Percentiles rank a stretch among this genome's conserved stretches.
Conservation (phyloP, 30 jellyfish, hydroid and myxozoan species). For the Pseudorhiza aurosa region DNA sequence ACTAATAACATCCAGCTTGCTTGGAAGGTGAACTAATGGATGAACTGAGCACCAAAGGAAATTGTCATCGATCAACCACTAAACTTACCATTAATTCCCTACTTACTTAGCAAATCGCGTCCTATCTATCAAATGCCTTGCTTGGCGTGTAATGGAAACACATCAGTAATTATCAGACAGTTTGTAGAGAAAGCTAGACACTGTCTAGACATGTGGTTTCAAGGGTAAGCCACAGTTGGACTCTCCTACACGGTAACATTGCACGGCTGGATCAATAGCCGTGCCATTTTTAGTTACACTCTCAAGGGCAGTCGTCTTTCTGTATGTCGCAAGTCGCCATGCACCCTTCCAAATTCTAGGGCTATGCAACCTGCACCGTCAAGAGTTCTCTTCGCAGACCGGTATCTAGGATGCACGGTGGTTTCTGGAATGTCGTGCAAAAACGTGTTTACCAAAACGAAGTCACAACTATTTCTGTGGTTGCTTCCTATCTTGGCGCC, state of each 20-base stretch:
- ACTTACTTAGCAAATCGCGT: conserved; percentile 14
- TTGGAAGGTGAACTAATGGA: background rate
- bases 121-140: conserved; percentile 5
- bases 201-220: conserved; percentile 72
- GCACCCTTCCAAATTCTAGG: too few relatives aligned
- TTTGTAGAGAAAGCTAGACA: conserved; percentile 23
- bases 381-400: too few relatives aligned
- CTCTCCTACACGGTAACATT: conserved; percentile 6
- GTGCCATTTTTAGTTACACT: background rate
- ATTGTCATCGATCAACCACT: conserved; percentile 10
- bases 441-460: too few relatives aligned
- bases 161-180: conserved; percentile 20
- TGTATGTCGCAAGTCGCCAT: too few relatives aligned
- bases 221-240: conserved; percentile 41
- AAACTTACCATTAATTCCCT: background rate
- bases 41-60: background rate
- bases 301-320: too few relatives aligned
- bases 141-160: background rate
- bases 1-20: background rate
- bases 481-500: too few relatives aligned
- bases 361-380: too few relatives aligned
- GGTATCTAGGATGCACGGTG: too few relatives aligned
- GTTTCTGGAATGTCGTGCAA: too few relatives aligned
- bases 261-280: conserved; percentile 22
- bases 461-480: too few relatives aligned